Evolutionary conservation across 2,113 vertebrate species (phyloP).

Genomic region (Indicator maculatus): DNA sequence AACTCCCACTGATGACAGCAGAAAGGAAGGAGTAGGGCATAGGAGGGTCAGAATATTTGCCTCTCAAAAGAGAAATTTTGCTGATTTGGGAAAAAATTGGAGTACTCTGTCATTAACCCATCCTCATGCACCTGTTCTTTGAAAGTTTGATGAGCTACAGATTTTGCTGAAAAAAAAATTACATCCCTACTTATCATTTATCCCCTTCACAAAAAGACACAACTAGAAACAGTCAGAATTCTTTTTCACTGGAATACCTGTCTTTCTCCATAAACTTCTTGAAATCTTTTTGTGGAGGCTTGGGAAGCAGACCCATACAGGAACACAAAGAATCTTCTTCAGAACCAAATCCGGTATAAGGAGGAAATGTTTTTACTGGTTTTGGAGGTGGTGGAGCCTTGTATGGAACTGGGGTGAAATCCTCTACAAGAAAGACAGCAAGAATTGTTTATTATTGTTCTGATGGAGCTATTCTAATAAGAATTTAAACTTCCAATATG

Average conservation of each 20-base stretch:
- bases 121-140: not conserved
- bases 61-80: not conserved
- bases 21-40: not conserved
- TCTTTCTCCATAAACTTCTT: constrained; percentile 86
- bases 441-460: constrained; percentile 36
- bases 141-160: not conserved
- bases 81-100: not conserved
- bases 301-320: constrained; percentile 79
- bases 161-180: not conserved
- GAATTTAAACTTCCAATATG: constrained; percentile 54
- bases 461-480: constrained; percentile 54
- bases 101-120: not conserved
- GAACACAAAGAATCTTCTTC: constrained; percentile 92
- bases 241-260: constrained; percentile 78
- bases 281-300: constrained; percentile 80
- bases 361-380: constrained; percentile 77
- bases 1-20: not conserved
- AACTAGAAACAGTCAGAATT: not conserved
- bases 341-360: constrained; percentile 91
- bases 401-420: constrained; percentile 83
- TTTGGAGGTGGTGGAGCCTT: constrained; percentile 75
- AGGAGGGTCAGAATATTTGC: not conserved
- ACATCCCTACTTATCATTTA: not conserved
- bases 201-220: not conserved
- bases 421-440: constrained; percentile 79